Base-by-base conservation (phyloP, 2,888 invertebrate genomes). In the Epistrophe eligans region DNA sequence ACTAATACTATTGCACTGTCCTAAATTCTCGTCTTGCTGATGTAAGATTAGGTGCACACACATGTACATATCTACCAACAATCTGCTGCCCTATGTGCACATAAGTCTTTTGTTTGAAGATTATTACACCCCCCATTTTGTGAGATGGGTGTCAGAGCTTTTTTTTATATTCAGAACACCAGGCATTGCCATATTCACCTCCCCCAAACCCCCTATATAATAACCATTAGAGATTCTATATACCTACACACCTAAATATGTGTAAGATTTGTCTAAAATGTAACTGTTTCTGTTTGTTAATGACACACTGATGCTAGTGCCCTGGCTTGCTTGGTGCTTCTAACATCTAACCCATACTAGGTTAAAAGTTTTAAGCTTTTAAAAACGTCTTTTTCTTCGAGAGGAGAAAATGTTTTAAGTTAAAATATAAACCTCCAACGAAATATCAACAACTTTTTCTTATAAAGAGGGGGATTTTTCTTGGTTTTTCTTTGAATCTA, bases 1-100 rank as follows among this genome's bases (percentile, higher is more conserved):
- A 83, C 87, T 55, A 83, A 87, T 17, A 87, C 87, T 6, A 60
- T 11, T 17, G 48, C 19, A 19, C 72, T 87, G 87, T 87, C 83
- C 87, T 87, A 83, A 87, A 87, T 87, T 87, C 85, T 74, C 57
- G 67, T 71, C 66, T 64, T 57, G 83, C 76, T 87, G 87, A 83
- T 87, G 87, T 87, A 79, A 87, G 83, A 87, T 79, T 87, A 79
- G 83, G 58, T 72, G 79, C 52, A 72, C 74, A 82, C 77, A 85
- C 72, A 70, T 62, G 50, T 57, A 6, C 9, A 13, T 52, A 72
- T 38, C 17, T 35, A 48, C 28, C 24, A 52, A 24, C 57, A 74
- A 35, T 43, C 62, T 32, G 43, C 55, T 58, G 72, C 50, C 72
- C 66, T 71, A 76, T 84, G 79, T 76, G 57, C 64, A 74, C 50